phyloP scores from a whole-genome alignment of 2,888 invertebrate genomes.

The Cantharis flavilabris region DNA sequence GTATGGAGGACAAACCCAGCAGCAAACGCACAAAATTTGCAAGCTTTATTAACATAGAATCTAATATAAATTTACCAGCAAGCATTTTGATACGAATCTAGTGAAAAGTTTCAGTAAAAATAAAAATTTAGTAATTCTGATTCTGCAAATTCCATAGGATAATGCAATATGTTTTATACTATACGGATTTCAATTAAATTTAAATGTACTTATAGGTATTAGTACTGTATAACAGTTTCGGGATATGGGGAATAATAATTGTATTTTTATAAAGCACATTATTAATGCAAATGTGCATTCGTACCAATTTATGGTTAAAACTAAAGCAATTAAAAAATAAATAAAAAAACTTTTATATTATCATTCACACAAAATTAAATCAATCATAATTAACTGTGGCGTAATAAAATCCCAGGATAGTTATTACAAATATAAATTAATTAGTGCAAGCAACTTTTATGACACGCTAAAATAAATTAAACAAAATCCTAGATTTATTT shows the following conservation, averaged over 20 bases:
- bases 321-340: constrained; percentile 1
- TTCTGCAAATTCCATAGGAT: background rate
- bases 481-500: background rate
- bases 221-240: background rate
- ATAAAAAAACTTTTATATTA: background rate
- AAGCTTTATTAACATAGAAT: too few relatives aligned
- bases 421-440: background rate
- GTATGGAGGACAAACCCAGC: too few relatives aligned
- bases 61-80: too few relatives aligned
- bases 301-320: background rate
- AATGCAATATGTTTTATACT: background rate
- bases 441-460: background rate
- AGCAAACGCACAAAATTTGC: too few relatives aligned
- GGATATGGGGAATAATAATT: background rate
- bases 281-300: constrained; percentile 1
- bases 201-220: background rate
- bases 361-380: background rate
- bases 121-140: background rate
- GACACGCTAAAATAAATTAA: background rate
- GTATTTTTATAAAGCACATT: background rate
- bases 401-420: background rate
- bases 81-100: too few relatives aligned
- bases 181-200: background rate
- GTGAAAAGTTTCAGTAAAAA: too few relatives aligned
- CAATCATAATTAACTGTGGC: background rate